Evolutionary conservation across 2,113 vertebrate species (phyloP).

Genomic region (Myiagra hebetior): DNA sequence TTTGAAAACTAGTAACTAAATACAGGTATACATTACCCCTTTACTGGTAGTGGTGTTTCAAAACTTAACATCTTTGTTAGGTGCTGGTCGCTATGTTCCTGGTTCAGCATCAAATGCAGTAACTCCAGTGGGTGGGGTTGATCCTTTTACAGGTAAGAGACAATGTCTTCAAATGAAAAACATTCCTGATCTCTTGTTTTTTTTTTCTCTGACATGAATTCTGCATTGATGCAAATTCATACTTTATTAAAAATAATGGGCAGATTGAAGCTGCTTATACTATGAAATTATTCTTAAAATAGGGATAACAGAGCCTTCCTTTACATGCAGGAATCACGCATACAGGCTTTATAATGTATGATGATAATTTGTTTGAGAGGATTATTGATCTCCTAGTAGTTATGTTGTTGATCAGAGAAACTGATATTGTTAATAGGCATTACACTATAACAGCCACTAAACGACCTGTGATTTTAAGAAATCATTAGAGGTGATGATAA

Average conservation of each 20-base stretch:
- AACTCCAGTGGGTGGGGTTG: conserved; percentile 63
- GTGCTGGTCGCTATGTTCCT: conserved; percentile 91
- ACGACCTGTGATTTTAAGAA: neutral
- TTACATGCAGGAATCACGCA: neutral
- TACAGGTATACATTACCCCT: neutral
- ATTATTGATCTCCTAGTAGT: neutral
- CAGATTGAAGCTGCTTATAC: neutral
- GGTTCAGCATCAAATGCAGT: conserved; percentile 65
- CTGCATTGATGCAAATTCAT: neutral
- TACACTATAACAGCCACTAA: neutral
- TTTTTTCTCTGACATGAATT: neutral
- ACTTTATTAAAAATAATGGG: neutral
- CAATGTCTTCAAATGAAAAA: neutral
- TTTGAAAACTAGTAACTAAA: neutral
- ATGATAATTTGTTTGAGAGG: neutral
- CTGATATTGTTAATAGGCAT: neutral
- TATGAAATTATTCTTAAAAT: neutral
- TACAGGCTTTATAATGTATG: neutral
- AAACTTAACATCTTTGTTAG: conserved; percentile 51
- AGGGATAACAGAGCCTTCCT: neutral
- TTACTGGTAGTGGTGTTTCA: neutral
- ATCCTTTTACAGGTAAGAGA: conserved; percentile 86
- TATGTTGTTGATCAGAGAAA: neutral
- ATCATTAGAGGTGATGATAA: neutral
- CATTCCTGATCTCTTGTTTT: neutral